These are phyloP conservation scores for Axis porcinus DNA, from an alignment of 2,113 vertebrate genomes.

Conservation along the genomic window DNA sequence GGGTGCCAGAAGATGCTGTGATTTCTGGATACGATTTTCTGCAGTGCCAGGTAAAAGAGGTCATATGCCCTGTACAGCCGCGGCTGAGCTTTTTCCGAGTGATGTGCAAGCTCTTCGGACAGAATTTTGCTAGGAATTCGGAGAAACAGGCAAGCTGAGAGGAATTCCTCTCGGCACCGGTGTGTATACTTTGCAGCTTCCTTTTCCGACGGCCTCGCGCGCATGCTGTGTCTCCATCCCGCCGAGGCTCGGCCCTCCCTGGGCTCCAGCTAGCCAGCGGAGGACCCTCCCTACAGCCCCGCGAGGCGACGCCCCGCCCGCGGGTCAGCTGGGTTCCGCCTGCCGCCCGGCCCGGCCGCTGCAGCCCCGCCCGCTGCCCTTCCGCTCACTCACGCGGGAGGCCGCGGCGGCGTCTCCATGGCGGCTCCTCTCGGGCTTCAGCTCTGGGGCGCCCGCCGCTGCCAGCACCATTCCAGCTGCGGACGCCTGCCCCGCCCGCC, in stretches of 20 bases:
- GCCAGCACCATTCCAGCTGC: slow-evolving; percentile 92
- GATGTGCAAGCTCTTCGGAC: background rate
- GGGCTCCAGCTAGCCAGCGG: background rate
- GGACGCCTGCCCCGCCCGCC: slow-evolving; percentile 67
- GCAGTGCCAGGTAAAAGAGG: slow-evolving; percentile 63
- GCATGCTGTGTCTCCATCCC: background rate
- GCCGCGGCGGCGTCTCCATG: slow-evolving; percentile 86
- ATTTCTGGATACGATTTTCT: slow-evolving; percentile 41
- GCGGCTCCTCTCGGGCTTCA: slow-evolving; percentile 79
- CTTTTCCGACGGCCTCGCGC: background rate
- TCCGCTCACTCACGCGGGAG: slow-evolving; percentile 86
- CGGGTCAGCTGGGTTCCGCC: background rate
- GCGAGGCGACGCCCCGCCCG: background rate
- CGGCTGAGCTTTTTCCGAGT: background rate
- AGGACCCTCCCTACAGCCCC: background rate
- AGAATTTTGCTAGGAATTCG: slow-evolving; percentile 36
- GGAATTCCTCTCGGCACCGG: background rate
- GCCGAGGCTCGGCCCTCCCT: background rate
- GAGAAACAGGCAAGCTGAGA: background rate
- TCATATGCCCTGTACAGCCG: slow-evolving; percentile 45
- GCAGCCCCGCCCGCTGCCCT: background rate
- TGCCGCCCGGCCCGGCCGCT: background rate
- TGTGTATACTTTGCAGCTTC: slow-evolving; percentile 16
- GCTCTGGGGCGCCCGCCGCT: slow-evolving; percentile 82
- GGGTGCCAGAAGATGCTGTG: slow-evolving; percentile 23